Percentiles rank a stretch among this genome's conserved stretches.
These are phyloP conservation scores for Deroptyus accipitrinus DNA, from an alignment of 2,113 vertebrate species.

Conservation along the genomic window DNA sequence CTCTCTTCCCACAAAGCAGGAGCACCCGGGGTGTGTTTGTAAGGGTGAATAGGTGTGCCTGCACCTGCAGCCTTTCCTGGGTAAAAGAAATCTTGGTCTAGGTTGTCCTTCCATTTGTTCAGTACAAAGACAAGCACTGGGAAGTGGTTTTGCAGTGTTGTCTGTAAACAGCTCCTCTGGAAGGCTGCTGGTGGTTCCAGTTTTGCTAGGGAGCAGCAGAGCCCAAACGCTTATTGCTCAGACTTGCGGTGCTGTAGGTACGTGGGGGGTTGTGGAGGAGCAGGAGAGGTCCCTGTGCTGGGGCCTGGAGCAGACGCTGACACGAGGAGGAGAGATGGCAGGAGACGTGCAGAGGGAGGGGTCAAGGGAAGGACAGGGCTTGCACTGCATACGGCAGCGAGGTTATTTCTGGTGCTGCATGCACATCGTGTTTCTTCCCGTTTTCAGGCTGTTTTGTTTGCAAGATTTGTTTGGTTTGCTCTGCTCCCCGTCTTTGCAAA, in stretches of 20 bases:
- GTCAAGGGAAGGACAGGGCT: slow-evolving; percentile 41
- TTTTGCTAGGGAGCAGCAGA: background rate
- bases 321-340: background rate
- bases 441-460: background rate
- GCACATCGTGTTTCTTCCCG: background rate
- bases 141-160: background rate
- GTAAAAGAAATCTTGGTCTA: background rate
- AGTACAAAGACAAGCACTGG: background rate
- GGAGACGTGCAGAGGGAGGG: background rate
- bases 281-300: background rate
- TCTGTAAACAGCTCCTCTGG: background rate
- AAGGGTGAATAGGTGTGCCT: background rate
- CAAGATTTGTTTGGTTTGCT: background rate
- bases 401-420: background rate
- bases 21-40: accelerated
- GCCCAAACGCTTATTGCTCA: background rate
- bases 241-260: background rate
- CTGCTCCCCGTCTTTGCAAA: background rate
- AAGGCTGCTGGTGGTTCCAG: background rate
- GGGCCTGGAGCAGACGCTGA: background rate
- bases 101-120: background rate
- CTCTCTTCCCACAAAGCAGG: background rate
- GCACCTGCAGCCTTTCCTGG: background rate
- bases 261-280: background rate
- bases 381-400: background rate